Evolutionary conservation across 2,888 invertebrate genomes (phyloP), one percentile per base, ranked within the genome.

Genomic region (Leptura quadrifasciata): DNA sequence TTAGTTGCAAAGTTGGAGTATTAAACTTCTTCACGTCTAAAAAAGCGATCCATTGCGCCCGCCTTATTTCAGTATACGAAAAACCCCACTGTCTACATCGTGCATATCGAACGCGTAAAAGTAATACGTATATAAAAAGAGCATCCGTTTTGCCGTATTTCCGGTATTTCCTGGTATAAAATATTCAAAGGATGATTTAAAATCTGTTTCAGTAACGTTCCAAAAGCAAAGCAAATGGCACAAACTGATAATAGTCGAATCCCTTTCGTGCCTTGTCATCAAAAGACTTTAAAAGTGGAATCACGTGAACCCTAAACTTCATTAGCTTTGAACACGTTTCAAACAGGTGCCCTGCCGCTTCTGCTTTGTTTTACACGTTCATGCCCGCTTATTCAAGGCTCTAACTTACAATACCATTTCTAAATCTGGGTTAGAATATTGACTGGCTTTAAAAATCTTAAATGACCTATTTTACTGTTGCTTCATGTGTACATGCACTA

Each of bases 341-440:
- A 52, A 67, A 76, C 75, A 76, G 75, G 74, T 75, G 74, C 70
- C 64, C 24, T 69, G 63, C 52, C 74, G 61, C 74, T 64, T 64
- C 64, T 61, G 64, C 64, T 64, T 75, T 75, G 74, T 75, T 70
- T 64, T 60, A 63, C 69, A 54, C 69, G 55, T 61, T 61, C 61
- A 21, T 58, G 20, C 35, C 18, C 24, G 27, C 39, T 63, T 61
- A 65, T 58, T 73, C 65, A 73, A 47, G 72, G 72, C 54, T 17
- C 64, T 64, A 39, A 24, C 39, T 57, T 31, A 15, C 31, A 27
- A 17, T 17, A 21, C 57, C n/a, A 57, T 60, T 10, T 69, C 69
- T 69, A 69, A 69, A 69, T 69, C 58, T 39, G 69, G 57, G 58
- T 39, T 69, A 17, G 57, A 39, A 39, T 54, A 68, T 55, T 68